Conservation (phyloP, 2,888 invertebrate species). For the Erannis defoliaria region DNA sequence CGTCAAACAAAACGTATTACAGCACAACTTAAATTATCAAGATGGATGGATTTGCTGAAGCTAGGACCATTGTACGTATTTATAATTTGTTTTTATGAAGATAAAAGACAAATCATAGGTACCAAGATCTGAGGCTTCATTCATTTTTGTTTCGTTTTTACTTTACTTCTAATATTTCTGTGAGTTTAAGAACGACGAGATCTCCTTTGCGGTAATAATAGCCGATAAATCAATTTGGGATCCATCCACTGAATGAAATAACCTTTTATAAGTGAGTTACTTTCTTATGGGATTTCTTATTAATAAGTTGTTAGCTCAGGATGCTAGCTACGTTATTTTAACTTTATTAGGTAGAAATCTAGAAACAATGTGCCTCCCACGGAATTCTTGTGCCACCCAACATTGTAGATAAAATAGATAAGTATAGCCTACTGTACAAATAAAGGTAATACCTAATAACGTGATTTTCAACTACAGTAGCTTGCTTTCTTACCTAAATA, state of each 20-base stretch:
- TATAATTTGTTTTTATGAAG: slow-evolving; percentile 28
- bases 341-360: background rate
- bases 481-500: no score
- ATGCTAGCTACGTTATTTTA: background rate
- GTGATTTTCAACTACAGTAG: no score
- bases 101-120: slow-evolving; percentile 28
- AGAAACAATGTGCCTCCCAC: background rate
- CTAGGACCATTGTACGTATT: slow-evolving; percentile 37
- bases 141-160: slow-evolving; percentile 17
- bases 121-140: slow-evolving; percentile 14
- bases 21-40: slow-evolving; percentile 50
- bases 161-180: slow-evolving; percentile 2
- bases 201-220: slow-evolving; percentile 22
- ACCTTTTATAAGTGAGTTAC: slow-evolving; percentile 11
- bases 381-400: background rate
- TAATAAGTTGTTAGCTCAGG: slow-evolving; percentile 1
- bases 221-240: slow-evolving; percentile 22
- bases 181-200: slow-evolving; percentile 10
- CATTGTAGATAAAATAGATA: background rate
- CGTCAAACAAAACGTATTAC: slow-evolving; percentile 56
- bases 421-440: background rate
- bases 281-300: slow-evolving; percentile 3
- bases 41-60: slow-evolving; percentile 53
- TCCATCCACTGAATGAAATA: slow-evolving; percentile 10
- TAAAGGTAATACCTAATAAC: no score